phyloP scores from a whole-genome alignment of 2,113 vertebrate genomes.

The Dermatemys mawii region DNA sequence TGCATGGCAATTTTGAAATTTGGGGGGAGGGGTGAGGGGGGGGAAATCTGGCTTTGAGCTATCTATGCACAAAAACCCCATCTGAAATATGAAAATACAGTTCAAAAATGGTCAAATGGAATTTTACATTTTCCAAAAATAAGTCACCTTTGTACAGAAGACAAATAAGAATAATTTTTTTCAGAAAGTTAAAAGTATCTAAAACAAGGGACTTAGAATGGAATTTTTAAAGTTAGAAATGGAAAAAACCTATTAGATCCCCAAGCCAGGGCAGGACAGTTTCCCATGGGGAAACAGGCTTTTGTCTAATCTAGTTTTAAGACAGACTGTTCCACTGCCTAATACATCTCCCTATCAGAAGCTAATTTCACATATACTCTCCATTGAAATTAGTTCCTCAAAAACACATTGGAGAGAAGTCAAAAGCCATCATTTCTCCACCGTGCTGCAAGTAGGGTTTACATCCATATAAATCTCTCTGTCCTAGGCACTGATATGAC shows the following conservation, averaged over 20 bases:
- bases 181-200: neutral
- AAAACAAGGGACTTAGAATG: neutral
- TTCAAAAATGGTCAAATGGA: neutral
- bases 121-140: conserved; percentile 5
- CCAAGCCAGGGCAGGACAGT: conserved; percentile 20
- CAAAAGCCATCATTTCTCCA: conserved; percentile 34
- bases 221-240: neutral
- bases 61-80: neutral
- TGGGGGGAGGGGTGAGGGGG: neutral
- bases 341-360: conserved; percentile 49
- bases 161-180: neutral
- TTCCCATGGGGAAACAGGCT: neutral
- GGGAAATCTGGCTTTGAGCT: neutral
- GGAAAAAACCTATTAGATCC: neutral
- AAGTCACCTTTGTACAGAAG: neutral
- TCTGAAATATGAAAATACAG: accelerated
- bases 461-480: neutral
- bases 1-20: neutral
- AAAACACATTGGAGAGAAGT: conserved; percentile 43
- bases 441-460: neutral
- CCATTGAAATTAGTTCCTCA: conserved; percentile 61
- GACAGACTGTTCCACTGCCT: conserved; percentile 40
- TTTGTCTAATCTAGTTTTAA: conserved; percentile 47
- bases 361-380: conserved; percentile 53
- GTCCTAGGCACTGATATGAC: neutral